Evolutionary conservation across 2,888 invertebrate species (phyloP).

Genomic region (Alentia gelatinosa): DNA sequence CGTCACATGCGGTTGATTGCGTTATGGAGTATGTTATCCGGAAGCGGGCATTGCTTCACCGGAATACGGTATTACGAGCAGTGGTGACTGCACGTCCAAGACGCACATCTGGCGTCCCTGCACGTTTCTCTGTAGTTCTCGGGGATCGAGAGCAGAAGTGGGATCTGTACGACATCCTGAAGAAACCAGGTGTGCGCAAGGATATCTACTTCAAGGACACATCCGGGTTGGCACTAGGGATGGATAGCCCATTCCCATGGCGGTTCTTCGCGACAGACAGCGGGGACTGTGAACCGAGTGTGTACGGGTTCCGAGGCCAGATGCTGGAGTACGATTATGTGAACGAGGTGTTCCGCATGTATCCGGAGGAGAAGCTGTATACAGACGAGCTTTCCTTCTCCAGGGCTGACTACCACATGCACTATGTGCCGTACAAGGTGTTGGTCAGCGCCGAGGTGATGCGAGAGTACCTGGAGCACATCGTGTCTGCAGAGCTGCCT

Average conservation of each 20-base stretch:
- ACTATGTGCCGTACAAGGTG: slow-evolving; percentile 59
- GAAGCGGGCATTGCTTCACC: slow-evolving; percentile 61
- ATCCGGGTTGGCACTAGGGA: neutral
- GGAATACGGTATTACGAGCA: slow-evolving; percentile 61
- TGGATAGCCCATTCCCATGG: slow-evolving; percentile 50
- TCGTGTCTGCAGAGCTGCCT: slow-evolving; percentile 23
- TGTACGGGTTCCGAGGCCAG: slow-evolving; percentile 64
- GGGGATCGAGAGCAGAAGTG: slow-evolving; percentile 64
- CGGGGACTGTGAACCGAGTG: slow-evolving; percentile 54
- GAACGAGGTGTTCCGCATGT: slow-evolving; percentile 52
- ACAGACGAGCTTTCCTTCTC: slow-evolving; percentile 43
- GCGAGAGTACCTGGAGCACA: slow-evolving; percentile 38
- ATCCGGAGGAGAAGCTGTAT: slow-evolving; percentile 60
- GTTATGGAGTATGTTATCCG: slow-evolving; percentile 60
- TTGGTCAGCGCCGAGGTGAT: slow-evolving; percentile 59
- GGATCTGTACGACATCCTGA: slow-evolving; percentile 62
- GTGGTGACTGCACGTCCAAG: slow-evolving; percentile 56
- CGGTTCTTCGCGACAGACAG: slow-evolving; percentile 51
- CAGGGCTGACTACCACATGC: slow-evolving; percentile 59
- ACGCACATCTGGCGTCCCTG: slow-evolving; percentile 2
- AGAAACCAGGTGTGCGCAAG: slow-evolving; percentile 61
- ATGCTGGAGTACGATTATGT: slow-evolving; percentile 63
- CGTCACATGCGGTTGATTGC: slow-evolving; percentile 64
- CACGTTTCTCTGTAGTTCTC: slow-evolving; percentile 60
- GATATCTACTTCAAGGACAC: slow-evolving; percentile 57